These are phyloP conservation scores for Macquaria australasica DNA, from an alignment of 2,113 vertebrate species.

Conservation along the genomic window DNA sequence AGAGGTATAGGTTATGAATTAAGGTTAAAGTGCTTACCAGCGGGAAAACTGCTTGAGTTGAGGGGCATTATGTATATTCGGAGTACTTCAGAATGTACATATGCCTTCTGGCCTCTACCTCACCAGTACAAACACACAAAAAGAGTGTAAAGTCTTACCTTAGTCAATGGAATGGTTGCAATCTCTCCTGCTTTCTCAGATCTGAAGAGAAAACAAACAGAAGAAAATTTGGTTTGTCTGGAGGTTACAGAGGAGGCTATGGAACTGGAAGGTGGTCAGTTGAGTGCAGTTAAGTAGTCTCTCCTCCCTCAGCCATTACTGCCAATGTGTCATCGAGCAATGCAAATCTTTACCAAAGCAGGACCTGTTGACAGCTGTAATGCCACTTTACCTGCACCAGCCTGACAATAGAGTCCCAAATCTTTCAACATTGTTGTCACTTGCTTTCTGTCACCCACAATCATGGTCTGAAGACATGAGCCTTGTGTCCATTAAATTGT, in stretches of 20 bases:
- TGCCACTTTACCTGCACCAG: not conserved
- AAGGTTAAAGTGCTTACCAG: not conserved
- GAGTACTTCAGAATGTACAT: too few species aligned
- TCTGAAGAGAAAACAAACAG: constrained; percentile 52
- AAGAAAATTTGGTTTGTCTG: not conserved
- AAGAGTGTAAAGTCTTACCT: constrained; percentile 61
- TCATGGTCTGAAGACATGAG: not conserved
- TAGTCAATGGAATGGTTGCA: constrained; percentile 81
- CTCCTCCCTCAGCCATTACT: not conserved
- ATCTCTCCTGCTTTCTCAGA: constrained; percentile 83
- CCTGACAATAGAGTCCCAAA: not conserved
- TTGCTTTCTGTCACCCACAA: not conserved
- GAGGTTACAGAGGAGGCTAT: not conserved
- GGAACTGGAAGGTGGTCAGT: not conserved
- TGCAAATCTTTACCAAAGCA: not conserved
- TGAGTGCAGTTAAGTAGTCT: not conserved
- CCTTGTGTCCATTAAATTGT: too few species aligned
- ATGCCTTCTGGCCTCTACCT: not conserved
- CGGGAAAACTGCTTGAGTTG: not conserved
- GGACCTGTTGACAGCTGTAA: not conserved
- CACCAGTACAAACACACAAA: not conserved
- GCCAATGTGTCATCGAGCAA: not conserved
- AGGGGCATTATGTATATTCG: too few species aligned
- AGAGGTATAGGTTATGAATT: not conserved
- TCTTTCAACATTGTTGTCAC: not conserved